Evolutionary conservation across 2,797 vertebrate genomes (phyloP), one percentile per base, ranked within the genome.

Genomic region (Bovichtus diacanthus): DNA sequence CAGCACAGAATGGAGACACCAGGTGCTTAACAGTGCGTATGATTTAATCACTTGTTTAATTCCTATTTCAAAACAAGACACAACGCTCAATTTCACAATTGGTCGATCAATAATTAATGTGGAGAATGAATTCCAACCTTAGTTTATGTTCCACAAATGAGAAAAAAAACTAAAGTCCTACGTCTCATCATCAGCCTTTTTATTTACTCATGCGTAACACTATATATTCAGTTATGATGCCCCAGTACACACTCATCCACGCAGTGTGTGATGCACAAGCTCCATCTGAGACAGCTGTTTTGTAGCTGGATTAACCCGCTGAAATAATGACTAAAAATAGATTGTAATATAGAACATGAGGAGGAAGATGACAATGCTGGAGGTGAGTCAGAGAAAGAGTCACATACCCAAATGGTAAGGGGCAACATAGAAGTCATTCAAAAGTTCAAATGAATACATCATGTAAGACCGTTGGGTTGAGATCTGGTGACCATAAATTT

Each of bases 251-350:
- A 29, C 38, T 59, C 65, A 63, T 16, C 51, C 51, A 41, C 49
- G 36, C 60, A 39, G 70, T 5, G 69, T 46, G 23, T 61, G 69
- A 56, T 51, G 31, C 27, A 63, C n/a, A 8, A 23, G 29, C 18
- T 29, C 60, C 54, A 46, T 50, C 44, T 50, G 51, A 65, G 7
- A 21, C 71, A 53, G 44, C 74, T 58, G 59, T 56, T 43, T 43
- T 34, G 7, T 46, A 16, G 23, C 51, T 21, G 21, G 44, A 41
- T 70, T 23, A 58, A 74, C 13, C 29, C 60, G 54, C 60, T 72
- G 41, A 9, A 53, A 65, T n/a, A 70, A 46, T 0, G n/a, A 39
- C n/a, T 7, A 9, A 56, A 55, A 62, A 50, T 16, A 50, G n/a
- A 56, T n/a, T 27, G 6, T 31, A 23, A 34, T 21, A 18, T 0